These are phyloP conservation scores for Vulpes ferrilata DNA, from an alignment of 2,113 vertebrate species.

Conservation along the genomic window DNA sequence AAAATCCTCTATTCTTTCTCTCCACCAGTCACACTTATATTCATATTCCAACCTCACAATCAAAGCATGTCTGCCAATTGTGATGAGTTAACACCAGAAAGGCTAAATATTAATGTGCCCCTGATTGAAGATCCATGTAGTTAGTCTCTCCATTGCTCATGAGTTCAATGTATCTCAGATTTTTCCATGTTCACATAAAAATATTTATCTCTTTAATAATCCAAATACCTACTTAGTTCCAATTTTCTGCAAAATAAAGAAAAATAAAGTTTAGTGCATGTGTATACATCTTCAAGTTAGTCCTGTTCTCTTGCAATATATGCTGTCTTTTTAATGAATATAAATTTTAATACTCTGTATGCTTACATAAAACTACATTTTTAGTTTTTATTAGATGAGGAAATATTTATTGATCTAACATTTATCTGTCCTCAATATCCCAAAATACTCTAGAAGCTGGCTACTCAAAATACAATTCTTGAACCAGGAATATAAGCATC, in stretches of 20 bases:
- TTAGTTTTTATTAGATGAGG: not conserved
- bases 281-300: not conserved
- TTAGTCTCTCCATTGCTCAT: not conserved
- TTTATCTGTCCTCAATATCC: not conserved
- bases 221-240: not conserved
- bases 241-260: not conserved
- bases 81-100: not conserved
- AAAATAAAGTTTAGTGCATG: not conserved
- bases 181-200: not conserved
- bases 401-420: not conserved
- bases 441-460: not conserved
- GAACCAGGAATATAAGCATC: not conserved
- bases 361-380: not conserved
- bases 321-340: not conserved
- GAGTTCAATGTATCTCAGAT: not conserved
- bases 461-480: not conserved
- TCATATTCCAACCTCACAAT: conserved; percentile 10
- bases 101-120: not conserved
- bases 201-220: not conserved
- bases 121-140: not conserved
- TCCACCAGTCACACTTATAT: not conserved
- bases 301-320: not conserved
- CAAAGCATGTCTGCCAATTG: not conserved
- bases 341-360: not conserved
- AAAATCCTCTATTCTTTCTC: not conserved